These are phyloP conservation scores for Odontocolon sp. DNA, from an alignment of 2,888 invertebrate species.

Conservation along the genomic window DNA sequence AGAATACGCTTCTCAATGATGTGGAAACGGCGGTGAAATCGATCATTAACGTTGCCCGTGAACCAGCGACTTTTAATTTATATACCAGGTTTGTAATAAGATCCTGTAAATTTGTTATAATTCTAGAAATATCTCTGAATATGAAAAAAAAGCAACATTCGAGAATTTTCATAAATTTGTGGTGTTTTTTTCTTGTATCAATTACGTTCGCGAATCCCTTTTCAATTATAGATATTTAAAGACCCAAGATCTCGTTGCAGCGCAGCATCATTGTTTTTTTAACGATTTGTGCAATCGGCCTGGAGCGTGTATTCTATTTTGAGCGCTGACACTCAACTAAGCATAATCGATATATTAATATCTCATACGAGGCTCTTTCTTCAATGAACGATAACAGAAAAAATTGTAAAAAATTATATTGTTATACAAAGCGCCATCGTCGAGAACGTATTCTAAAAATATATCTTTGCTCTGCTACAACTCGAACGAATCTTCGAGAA, in stretches of 20 bases:
- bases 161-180: too few species aligned
- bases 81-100: constrained; percentile 71
- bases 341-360: constrained; percentile 68
- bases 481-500: constrained; percentile 5
- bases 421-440: constrained; percentile 60
- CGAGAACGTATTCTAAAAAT: not conserved
- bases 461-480: constrained; percentile 18
- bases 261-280: constrained; percentile 39
- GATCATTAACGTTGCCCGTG: constrained; percentile 64
- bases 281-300: constrained; percentile 66
- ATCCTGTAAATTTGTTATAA: not conserved
- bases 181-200: too few species aligned
- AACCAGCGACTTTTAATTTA: constrained; percentile 73
- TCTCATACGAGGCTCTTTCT: constrained; percentile 66
- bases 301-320: constrained; percentile 70
- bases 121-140: too few species aligned
- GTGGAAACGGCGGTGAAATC: constrained; percentile 68
- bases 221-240: too few species aligned
- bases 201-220: too few species aligned
- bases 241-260: too few species aligned
- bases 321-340: constrained; percentile 73
- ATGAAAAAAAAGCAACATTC: too few species aligned
- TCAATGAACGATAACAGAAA: constrained; percentile 56
- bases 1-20: constrained; percentile 70
- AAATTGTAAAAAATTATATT: constrained; percentile 42